These are phyloP conservation scores for Myopa testacea DNA, from an alignment of 2,888 invertebrate species.

Conservation along the genomic window DNA sequence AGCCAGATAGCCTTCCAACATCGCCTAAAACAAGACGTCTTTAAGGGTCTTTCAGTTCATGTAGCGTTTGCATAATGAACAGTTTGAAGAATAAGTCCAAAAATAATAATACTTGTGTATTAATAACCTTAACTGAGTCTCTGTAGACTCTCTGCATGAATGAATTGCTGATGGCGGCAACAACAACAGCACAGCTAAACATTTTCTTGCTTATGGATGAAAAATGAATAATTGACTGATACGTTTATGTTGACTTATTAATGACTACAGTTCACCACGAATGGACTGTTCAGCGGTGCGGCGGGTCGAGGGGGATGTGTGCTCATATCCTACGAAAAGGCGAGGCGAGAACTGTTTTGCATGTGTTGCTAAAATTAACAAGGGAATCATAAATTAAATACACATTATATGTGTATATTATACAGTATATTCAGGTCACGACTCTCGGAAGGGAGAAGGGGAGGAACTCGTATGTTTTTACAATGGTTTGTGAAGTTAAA, in stretches of 20 bases:
- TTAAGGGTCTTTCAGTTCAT: too few species aligned
- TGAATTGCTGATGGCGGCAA: too few species aligned
- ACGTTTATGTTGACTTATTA: slow-evolving; percentile 28
- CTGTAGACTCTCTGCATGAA: too few species aligned
- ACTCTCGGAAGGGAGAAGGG: neutral
- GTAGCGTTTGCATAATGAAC: too few species aligned
- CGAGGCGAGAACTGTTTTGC: slow-evolving; percentile 1
- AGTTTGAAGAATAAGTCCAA: too few species aligned
- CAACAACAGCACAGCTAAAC: neutral
- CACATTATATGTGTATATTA: neutral
- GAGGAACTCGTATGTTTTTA: too few species aligned
- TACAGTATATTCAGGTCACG: neutral
- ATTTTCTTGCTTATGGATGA: neutral
- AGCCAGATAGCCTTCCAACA: too few species aligned
- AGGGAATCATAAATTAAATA: slow-evolving; percentile 24
- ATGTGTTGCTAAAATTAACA: slow-evolving; percentile 16
- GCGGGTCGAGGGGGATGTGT: too few species aligned
- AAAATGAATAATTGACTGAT: slow-evolving; percentile 26
- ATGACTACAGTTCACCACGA: slow-evolving; percentile 3
- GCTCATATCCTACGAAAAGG: neutral
- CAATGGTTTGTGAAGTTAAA: too few species aligned
- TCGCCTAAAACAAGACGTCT: too few species aligned
- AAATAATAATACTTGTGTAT: too few species aligned
- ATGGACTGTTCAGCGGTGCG: neutral
- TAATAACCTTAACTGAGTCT: too few species aligned